These are phyloP conservation scores for Chrysogorgia sp. DNA, from an alignment of 92 coral and sea anemone species.

Conservation along the genomic window DNA sequence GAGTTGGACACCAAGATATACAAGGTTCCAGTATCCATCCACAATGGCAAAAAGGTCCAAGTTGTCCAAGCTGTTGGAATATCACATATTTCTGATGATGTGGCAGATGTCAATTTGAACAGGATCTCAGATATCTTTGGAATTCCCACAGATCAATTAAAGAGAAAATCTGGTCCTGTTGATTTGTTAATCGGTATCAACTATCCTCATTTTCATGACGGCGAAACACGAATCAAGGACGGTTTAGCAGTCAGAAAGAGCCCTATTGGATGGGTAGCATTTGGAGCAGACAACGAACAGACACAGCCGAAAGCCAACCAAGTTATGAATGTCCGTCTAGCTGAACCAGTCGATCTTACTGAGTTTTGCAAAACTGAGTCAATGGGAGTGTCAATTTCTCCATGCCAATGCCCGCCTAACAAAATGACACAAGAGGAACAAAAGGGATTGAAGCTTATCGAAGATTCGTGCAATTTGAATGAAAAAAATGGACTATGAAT, in stretches of 20 bases:
- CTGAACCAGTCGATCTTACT: conserved; percentile 55
- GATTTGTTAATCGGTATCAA: no score
- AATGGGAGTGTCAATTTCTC: conserved; percentile 57
- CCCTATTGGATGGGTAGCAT: no score
- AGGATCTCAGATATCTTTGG: conserved; percentile 37
- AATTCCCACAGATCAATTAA: conserved; percentile 3
- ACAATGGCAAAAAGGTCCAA: conserved; percentile 25
- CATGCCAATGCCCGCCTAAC: conserved; percentile 13
- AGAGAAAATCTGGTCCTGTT: no score
- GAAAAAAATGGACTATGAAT: no score
- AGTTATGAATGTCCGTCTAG: conserved; percentile 55
- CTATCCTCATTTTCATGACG: no score
- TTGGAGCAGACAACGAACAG: background rate
- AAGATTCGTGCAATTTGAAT: conserved; percentile 5
- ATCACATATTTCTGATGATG: conserved; percentile 57
- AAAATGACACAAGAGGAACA: no score
- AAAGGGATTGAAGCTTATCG: background rate
- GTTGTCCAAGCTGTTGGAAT: conserved; percentile 60
- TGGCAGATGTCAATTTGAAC: conserved; percentile 25
- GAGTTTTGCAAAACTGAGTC: no score
- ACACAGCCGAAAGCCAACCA: conserved; percentile 32
- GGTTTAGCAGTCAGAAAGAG: no score
- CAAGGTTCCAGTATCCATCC: conserved; percentile 33
- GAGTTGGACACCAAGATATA: no score
- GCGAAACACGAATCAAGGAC: no score